Evolutionary conservation across 2,888 invertebrate species (phyloP).

Genomic region (Hirtodrosophila cameraria): DNA sequence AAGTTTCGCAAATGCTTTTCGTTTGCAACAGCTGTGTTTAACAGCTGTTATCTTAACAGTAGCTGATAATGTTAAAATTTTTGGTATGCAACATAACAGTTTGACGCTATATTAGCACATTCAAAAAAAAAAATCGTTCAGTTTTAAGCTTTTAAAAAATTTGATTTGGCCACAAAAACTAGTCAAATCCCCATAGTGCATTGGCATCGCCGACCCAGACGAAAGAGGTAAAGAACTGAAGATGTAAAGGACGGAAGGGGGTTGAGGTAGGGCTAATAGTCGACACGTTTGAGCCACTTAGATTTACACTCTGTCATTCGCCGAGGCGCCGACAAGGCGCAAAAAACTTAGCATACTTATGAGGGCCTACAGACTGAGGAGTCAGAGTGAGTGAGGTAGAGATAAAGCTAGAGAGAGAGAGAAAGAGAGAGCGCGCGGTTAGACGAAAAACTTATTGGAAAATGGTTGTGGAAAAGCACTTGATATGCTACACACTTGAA

Average conservation of each 20-base stretch:
- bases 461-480: constrained; percentile 69
- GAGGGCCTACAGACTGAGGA: constrained; percentile 50
- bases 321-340: constrained; percentile 72
- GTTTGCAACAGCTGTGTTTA: no score
- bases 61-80: no score
- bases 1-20: no score
- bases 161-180: no score
- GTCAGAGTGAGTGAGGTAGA: not conserved
- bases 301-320: constrained; percentile 69
- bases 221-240: not conserved
- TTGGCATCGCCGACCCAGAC: constrained; percentile 32
- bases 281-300: constrained; percentile 77
- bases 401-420: not conserved
- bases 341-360: constrained; percentile 72
- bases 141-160: no score
- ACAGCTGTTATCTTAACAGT: no score
- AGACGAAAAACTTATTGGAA: constrained; percentile 74
- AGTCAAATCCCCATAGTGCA: no score
- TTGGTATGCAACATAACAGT: no score
- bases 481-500: constrained; percentile 60
- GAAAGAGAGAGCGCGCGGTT: constrained; percentile 14
- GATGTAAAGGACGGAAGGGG: not conserved
- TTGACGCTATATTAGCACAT: no score
- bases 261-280: constrained; percentile 59
- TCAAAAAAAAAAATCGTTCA: no score